Conservation (phyloP, 2,888 invertebrate genomes). For the Leptinotarsa tumamoca region DNA sequence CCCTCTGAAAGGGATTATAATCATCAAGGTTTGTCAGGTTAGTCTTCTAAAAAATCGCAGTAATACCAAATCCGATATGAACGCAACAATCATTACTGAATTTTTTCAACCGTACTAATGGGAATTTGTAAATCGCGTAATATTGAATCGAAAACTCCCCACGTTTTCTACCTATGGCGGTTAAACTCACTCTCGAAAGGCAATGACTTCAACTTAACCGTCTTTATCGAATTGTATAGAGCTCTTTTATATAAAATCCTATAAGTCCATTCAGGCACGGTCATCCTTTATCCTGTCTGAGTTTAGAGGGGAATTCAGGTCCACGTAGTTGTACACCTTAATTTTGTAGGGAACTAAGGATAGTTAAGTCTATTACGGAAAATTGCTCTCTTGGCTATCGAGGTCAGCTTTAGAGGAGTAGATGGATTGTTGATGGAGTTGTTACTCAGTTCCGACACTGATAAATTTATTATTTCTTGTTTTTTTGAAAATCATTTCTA, state of each 20-base stretch:
- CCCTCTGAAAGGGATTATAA: conserved; percentile 11
- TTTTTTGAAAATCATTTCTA: too few relatives aligned
- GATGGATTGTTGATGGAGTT: neutral
- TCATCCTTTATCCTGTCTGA: conserved; percentile 60
- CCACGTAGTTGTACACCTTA: conserved; percentile 37
- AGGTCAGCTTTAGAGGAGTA: conserved; percentile 16
- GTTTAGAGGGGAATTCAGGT: conserved; percentile 37
- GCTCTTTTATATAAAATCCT: conserved; percentile 65
- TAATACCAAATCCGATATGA: conserved; percentile 11
- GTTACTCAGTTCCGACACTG: neutral
- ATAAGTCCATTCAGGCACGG: conserved; percentile 61
- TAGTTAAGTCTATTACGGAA: conserved; percentile 36
- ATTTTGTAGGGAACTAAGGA: conserved; percentile 37
- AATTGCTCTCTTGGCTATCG: conserved; percentile 32
- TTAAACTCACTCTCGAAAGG: conserved; percentile 58
- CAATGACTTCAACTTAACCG: conserved; percentile 63
- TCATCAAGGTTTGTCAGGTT: neutral
- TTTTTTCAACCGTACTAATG: conserved; percentile 56
- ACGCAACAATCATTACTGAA: conserved; percentile 43
- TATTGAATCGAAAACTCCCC: conserved; percentile 59
- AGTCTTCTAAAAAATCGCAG: conserved; percentile 14
- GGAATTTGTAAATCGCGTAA: conserved; percentile 61
- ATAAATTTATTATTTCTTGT: too few relatives aligned
- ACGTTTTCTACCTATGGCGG: conserved; percentile 51
- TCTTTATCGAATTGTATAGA: conserved; percentile 65